A percentile compares a stretch with the other conserved stretches of the same genome.
Conservation (phyloP, 2,113 vertebrate species). For the Laticauda laticaudata region DNA sequence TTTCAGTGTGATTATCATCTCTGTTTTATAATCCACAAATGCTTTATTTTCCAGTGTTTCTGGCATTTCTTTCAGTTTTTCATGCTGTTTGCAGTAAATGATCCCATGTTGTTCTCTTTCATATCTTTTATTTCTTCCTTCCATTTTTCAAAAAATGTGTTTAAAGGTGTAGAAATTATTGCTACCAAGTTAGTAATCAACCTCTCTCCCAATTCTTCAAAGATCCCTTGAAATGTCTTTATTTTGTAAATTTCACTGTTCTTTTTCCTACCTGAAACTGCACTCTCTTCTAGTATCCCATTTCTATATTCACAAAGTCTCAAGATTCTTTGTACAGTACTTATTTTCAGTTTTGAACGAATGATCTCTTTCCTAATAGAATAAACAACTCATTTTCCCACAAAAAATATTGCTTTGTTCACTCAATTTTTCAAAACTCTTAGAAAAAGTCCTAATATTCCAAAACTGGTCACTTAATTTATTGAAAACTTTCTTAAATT, state of each 20-base stretch:
- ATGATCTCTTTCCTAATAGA: not conserved
- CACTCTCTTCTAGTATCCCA: not conserved
- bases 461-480: not conserved
- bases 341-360: not conserved
- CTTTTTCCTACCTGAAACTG: not conserved
- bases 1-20: not conserved
- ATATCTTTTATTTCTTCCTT: not conserved
- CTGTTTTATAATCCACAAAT: not conserved
- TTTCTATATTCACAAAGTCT: not conserved
- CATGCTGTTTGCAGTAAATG: not conserved
- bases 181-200: too few species aligned
- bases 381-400: not conserved
- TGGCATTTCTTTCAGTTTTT: not conserved
- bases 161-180: too few species aligned
- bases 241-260: too few species aligned
- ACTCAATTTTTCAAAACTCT: not conserved
- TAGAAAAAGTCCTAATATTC: not conserved
- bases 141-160: too few species aligned
- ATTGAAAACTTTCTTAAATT: not conserved
- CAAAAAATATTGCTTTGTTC: not conserved
- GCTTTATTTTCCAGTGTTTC: not conserved
- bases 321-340: not conserved
- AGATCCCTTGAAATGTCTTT: too few species aligned
- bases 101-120: not conserved
- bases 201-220: too few species aligned